phyloP scores from a whole-genome alignment of 2,113 vertebrate genomes.

The Piaya cayana region DNA sequence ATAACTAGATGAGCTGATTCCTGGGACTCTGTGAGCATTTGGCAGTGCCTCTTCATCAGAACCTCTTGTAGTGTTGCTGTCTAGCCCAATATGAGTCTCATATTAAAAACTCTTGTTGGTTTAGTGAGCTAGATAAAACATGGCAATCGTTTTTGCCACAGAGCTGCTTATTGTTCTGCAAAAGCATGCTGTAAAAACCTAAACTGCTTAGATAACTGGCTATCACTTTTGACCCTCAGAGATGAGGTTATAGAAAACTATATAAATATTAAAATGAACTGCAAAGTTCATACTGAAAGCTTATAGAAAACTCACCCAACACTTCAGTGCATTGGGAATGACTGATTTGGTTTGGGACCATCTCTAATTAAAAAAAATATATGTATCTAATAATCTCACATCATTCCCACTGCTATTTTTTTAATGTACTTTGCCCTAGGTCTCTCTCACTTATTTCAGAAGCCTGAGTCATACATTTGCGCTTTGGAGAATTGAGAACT shows the following conservation, averaged over 20 bases:
- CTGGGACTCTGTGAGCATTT: not conserved
- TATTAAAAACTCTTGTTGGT: constrained; percentile 14
- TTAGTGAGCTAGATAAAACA: constrained; percentile 11
- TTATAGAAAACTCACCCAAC: constrained; percentile 33
- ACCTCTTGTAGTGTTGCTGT: not conserved
- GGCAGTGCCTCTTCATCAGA: not conserved
- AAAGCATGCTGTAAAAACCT: not conserved
- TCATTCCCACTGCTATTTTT: constrained; percentile 57
- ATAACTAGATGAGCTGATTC: not conserved
- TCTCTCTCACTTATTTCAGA: constrained; percentile 36
- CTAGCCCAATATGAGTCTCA: not conserved
- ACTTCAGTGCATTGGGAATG: constrained; percentile 54
- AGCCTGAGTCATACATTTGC: constrained; percentile 26
- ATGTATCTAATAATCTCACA: constrained; percentile 66
- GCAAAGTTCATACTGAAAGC: constrained; percentile 39
- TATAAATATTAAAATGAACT: constrained; percentile 61
- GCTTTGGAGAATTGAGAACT: constrained; percentile 45
- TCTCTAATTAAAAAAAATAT: constrained; percentile 68
- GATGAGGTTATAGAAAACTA: constrained; percentile 21
- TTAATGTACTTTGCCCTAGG: constrained; percentile 35
- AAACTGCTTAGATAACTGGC: not conserved
- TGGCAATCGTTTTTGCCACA: not conserved
- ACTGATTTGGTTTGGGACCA: constrained; percentile 57
- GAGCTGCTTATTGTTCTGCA: not conserved
- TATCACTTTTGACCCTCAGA: constrained; percentile 52